Percentiles rank a stretch among this genome's conserved stretches.
phyloP scores from a whole-genome alignment of 1,140 invertebrate species.

The Heliconius hermathena region DNA sequence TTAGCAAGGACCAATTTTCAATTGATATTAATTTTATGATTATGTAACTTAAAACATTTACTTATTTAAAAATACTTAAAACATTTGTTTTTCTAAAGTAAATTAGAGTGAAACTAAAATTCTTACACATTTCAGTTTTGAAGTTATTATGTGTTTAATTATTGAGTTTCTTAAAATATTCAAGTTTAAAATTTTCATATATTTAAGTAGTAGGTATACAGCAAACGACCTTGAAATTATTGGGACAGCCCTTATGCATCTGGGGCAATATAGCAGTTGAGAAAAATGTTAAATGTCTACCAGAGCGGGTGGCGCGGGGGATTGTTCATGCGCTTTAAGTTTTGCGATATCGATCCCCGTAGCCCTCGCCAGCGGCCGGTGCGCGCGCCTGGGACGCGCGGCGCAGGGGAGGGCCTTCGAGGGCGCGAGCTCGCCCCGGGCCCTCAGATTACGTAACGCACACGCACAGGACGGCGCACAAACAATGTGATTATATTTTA shows the following conservation, averaged over 20 bases:
- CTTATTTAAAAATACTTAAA: too few relatives aligned
- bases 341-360: conserved; percentile 45
- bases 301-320: conserved; percentile 23
- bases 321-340: conserved; percentile 43
- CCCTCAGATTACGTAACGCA: conserved; percentile 77
- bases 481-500: conserved; percentile 80
- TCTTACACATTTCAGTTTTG: background rate
- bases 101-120: background rate
- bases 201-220: background rate
- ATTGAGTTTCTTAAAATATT: background rate
- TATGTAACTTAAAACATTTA: background rate
- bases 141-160: background rate
- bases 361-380: conserved; percentile 14
- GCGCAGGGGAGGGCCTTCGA: conserved; percentile 38
- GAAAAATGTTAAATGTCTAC: conserved; percentile 43
- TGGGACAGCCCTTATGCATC: conserved; percentile 48
- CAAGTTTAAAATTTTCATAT: background rate
- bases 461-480: conserved; percentile 80
- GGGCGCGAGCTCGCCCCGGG: conserved; percentile 55
- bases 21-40: background rate
- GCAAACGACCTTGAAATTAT: conserved; percentile 48
- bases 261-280: conserved; percentile 46
- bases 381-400: conserved; percentile 34
- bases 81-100: background rate
- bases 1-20: background rate